Evolutionary conservation across 2,113 vertebrate species (phyloP), one percentile per base, ranked within the genome.

Genomic region (Tenrec ecaudatus): DNA sequence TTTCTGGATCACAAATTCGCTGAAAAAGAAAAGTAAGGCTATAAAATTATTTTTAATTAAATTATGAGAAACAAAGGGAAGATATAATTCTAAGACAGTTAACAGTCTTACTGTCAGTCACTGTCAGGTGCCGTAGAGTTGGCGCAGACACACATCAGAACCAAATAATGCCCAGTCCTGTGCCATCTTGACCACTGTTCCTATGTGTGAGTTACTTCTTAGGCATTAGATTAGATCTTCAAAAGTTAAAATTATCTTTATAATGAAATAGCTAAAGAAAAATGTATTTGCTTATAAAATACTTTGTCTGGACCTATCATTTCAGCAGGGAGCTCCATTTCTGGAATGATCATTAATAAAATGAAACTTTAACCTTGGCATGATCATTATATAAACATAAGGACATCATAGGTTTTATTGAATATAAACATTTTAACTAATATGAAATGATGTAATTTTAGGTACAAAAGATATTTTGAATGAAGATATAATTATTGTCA

Each of bases 191-290:
- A 53, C 47, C 9, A 53, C 12, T 14, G 12, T 10, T 53, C 47
- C 47, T 53, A 53, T 5, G 47, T 53, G 6, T 53, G 9, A 12
- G 12, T 10, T 14, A 53, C 47, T 14, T 10, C 47, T 53, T 2
- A 53, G 47, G 47, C 47, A 53, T 53, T 53, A 53, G 9, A 53
- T 85, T 40, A 79, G 2, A 10, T 36, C 9, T 1, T 82, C 6
- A 23, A 78, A 58, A 36, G 23, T 53, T 84, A 79, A 86, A 85
- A 15, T 93, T 82, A 0, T 86, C 47, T 76, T 95, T 8, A 25
- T 86, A 82, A 38, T 71, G 17, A 91, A 87, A 68, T 75, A 43
- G 31, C 68, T 87, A 80, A 89, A 86, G 62, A 76, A 83, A 84
- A 31, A 81, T 53, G 66, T 19, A 69, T 9, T 29, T 71, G 1